Evolutionary conservation across 1,140 invertebrate genomes (phyloP), one percentile per base, ranked within the genome.

Genomic region (Papilio glaucus): DNA sequence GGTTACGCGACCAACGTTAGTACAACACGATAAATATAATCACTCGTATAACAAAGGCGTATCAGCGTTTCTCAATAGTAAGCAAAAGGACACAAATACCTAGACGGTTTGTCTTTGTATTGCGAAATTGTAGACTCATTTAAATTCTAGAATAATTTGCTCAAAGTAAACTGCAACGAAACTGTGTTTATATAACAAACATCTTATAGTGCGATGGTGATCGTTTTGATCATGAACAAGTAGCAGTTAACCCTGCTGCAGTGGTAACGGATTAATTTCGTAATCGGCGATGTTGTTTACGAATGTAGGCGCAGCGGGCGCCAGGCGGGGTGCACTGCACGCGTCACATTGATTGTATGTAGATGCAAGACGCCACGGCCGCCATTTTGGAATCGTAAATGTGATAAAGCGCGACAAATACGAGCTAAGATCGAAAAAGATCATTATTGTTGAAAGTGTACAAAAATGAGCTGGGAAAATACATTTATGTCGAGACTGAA

Each of bases 371-470:
- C 70, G 71, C 72, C 61, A 33, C 70, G 72, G 33, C 74, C 42
- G 79, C 77, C 82, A 77, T 84, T 62, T 82, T 79, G 76, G 78
- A 73, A 79, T 79, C 72, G 39, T 77, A 77, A 75, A 79, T 79
- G 77, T 76, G 81, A 82, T 80, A 80, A 84, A 79, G 76, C 74
- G 9, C 41, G 57, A 15, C 63, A 60, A 57, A 67, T 62, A 71
- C 42, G 57, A 71, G 10, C 29, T 38, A 38, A 70, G 42, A 33
- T 38, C 1, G 15, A 21, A 3, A 33, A 62, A 38, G 8, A 37
- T 10, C 10, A 29, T 1, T n/a, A 13, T n/a, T 15, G 18, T 62
- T 41, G 12, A 39, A 21, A 12, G 9, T 24, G 4, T 41, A 12
- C 15, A 65, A 39, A 63, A 63, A 21, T 29, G 15, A 38, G 15